Conservation (phyloP, 2,113 vertebrate genomes). For the Gopherus flavomarginatus region DNA sequence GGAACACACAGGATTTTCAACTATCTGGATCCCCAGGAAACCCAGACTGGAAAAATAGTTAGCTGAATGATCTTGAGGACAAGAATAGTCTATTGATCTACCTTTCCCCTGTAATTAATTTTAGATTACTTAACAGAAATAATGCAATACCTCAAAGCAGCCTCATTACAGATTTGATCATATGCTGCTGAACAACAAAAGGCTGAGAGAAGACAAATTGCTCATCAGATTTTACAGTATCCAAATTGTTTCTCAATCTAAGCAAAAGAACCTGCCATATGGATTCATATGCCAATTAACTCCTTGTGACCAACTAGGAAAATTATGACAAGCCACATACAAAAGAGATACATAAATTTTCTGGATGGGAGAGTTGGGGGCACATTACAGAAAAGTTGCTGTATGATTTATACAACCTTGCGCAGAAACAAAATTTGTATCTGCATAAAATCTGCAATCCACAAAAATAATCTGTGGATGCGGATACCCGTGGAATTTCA, state of each 20-base stretch:
- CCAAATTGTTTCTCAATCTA: neutral
- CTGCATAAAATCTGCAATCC: too few species aligned
- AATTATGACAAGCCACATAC: neutral
- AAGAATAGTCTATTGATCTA: neutral
- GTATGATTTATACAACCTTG: neutral
- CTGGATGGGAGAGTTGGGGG: neutral
- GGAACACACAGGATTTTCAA: neutral
- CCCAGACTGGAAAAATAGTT: neutral
- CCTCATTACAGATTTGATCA: neutral
- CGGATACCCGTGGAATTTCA: too few species aligned
- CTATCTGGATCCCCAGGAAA: neutral
- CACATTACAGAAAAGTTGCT: neutral
- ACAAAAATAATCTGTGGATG: too few species aligned
- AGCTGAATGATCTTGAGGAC: neutral
- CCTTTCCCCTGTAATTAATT: neutral
- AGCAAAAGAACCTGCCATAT: neutral
- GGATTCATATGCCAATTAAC: neutral
- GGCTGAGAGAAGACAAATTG: neutral
- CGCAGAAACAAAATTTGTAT: too few species aligned
- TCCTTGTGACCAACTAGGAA: neutral
- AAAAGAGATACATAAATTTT: neutral
- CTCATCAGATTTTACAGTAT: neutral
- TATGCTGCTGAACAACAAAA: neutral
- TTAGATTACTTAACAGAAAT: neutral
- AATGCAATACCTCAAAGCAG: neutral